Evolutionary conservation across 2,888 invertebrate genomes (phyloP).

Genomic region (Drosophila picticornis): DNA sequence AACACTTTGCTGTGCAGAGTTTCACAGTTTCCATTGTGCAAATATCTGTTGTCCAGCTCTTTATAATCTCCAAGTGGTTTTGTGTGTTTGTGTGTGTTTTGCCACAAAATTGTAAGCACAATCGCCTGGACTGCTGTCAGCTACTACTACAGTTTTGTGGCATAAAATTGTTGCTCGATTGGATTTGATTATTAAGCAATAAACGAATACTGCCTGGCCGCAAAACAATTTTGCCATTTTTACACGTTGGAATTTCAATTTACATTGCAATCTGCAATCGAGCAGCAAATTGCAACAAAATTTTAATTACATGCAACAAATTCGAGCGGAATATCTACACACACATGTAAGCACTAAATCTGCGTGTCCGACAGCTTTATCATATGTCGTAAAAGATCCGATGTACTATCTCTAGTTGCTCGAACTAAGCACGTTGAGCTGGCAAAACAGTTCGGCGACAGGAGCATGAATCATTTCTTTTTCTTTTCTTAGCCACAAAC

Average conservation of each 20-base stretch:
- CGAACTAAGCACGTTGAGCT: slow-evolving; percentile 19
- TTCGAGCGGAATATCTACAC: slow-evolving; percentile 8
- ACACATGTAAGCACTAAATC: slow-evolving; percentile 4
- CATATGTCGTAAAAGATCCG: slow-evolving; percentile 9
- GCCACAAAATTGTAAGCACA: slow-evolving; percentile 35
- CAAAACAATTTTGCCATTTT: slow-evolving; percentile 52
- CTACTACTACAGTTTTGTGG: slow-evolving; percentile 34
- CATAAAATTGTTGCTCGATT: slow-evolving; percentile 57
- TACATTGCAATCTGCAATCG: slow-evolving; percentile 44
- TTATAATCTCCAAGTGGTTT: slow-evolving; percentile 16
- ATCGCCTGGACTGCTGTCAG: slow-evolving; percentile 4
- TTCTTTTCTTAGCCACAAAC: slow-evolving; percentile 36
- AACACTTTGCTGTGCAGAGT: not conserved
- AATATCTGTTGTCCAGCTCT: slow-evolving; percentile 13
- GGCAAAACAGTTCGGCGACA: slow-evolving; percentile 42
- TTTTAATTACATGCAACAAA: slow-evolving; percentile 70
- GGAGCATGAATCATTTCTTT: slow-evolving; percentile 64
- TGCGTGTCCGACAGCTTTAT: slow-evolving; percentile 1
- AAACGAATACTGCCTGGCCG: slow-evolving; percentile 41
- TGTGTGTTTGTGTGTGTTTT: slow-evolving; percentile 15
- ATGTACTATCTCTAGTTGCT: slow-evolving; percentile 1
- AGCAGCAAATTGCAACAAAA: slow-evolving; percentile 44
- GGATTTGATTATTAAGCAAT: slow-evolving; percentile 68
- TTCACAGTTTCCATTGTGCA: slow-evolving; percentile 5
- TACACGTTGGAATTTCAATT: slow-evolving; percentile 59